Base-by-base conservation (phyloP, 1,140 invertebrate species). In the Prorops nasuta region DNA sequence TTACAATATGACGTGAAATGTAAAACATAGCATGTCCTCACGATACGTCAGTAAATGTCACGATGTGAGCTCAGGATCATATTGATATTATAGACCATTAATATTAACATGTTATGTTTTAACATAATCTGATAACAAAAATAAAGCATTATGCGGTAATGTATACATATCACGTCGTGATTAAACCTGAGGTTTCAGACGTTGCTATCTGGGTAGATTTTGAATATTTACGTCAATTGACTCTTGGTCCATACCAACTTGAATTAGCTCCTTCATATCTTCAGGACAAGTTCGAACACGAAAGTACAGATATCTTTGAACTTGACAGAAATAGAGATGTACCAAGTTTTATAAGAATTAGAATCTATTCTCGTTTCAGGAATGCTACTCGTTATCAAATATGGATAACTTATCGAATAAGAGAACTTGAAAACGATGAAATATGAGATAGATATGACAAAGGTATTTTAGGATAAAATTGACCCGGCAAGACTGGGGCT, bases 231-330 rank as follows among this genome's bases (percentile, higher is more conserved):
- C 1, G 12, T 43, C n/a, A 43, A 10, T 12, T 49, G 9, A 49
- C 40, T 6, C n/a, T 43, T 22, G 40, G 32, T 17, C 20, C 20
- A 37, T 49, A 49, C 43, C 48, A 49, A 43, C 16, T 49, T 1
- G 6, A 43, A 10, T 38, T 49, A 12, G 10, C 31, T 1, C 32
- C 19, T 14, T 42, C 40, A 14, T 49, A 49, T 16, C 22, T 49
- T 3, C 38, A 49, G 15, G 38, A 42, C 22, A 49, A 41, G 18
- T 16, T 47, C 4, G 20, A 47, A 32, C n/a, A 22, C 4, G 36
- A 39, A 8, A 17, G 17, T 2, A 22, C 17, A 16, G 28, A 47
- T 31, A 21, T 24, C n/a, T 40, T 31, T 15, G 12, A 40, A 24
- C 12, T 21, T 17, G 36, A 39, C 10, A 28, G 6, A 12, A 7